Evolutionary conservation across 2,888 invertebrate species (phyloP).

Genomic region (Agrochola lychnidis): DNA sequence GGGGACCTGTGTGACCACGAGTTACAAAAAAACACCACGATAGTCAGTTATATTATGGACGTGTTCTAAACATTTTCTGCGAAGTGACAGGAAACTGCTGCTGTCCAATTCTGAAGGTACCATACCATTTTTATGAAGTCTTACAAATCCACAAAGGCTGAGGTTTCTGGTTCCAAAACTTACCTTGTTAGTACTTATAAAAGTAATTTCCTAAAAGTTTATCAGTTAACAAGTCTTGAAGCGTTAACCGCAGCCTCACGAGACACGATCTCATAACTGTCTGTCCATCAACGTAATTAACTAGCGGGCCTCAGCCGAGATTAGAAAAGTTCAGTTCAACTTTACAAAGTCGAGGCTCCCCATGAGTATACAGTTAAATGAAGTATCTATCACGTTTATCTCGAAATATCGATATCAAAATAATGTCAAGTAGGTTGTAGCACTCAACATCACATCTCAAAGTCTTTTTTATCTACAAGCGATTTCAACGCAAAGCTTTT

Average conservation of each 20-base stretch:
- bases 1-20: too few species aligned
- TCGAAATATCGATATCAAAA: conserved; percentile 35
- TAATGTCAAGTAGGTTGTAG: conserved; percentile 38
- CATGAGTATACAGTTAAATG: conserved; percentile 33
- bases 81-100: background rate
- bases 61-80: background rate
- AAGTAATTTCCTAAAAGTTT: conserved; percentile 44
- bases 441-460: conserved; percentile 29
- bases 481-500: conserved; percentile 61
- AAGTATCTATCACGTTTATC: conserved; percentile 32
- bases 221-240: conserved; percentile 22
- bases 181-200: conserved; percentile 37
- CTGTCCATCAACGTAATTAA: conserved; percentile 60
- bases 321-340: conserved; percentile 59
- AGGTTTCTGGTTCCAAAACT: conserved; percentile 21
- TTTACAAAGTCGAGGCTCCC: conserved; percentile 45
- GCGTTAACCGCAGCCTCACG: conserved; percentile 38
- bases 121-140: background rate
- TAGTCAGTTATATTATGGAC: background rate
- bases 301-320: conserved; percentile 43
- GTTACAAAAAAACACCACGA: too few species aligned
- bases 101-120: background rate
- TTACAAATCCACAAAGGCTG: background rate
- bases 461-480: conserved; percentile 42
- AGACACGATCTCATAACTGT: conserved; percentile 44